Conservation (phyloP, 2,113 vertebrate species). For the Alaudala cheleensis region DNA sequence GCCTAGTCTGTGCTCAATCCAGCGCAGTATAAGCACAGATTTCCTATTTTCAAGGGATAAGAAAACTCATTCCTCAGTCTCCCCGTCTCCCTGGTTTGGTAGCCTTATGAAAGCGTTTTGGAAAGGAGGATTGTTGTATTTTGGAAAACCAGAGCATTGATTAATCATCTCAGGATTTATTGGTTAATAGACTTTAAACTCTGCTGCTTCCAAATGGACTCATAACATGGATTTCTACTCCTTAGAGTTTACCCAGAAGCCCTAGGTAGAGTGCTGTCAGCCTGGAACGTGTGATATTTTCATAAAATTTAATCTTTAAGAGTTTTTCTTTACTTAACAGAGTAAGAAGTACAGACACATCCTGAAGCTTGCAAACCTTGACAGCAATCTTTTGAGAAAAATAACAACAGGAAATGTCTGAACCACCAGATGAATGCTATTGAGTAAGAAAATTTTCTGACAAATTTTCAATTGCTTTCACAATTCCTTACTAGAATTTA, state of each 20-base stretch:
- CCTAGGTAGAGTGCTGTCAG: background rate
- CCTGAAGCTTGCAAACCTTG: background rate
- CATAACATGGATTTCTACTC: background rate
- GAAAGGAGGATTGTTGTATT: background rate
- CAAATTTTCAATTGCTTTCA: background rate
- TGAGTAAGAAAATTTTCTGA: background rate
- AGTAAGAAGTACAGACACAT: background rate
- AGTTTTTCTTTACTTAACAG: background rate
- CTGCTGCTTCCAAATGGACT: background rate
- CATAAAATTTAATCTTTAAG: background rate
- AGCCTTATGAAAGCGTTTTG: background rate
- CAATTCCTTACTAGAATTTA: background rate
- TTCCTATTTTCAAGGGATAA: background rate
- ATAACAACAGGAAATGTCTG: background rate
- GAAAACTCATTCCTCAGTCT: background rate
- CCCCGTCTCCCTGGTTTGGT: background rate
- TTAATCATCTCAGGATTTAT: background rate
- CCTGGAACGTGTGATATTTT: background rate
- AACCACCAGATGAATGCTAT: background rate
- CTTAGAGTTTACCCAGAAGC: background rate
- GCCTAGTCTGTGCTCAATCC: background rate
- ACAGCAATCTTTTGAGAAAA: background rate
- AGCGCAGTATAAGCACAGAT: background rate
- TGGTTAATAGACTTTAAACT: background rate
- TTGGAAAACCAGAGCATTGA: rapidly evolving